These are phyloP conservation scores for Torymus tubicola DNA, from an alignment of 2,888 invertebrate species.

Conservation along the genomic window DNA sequence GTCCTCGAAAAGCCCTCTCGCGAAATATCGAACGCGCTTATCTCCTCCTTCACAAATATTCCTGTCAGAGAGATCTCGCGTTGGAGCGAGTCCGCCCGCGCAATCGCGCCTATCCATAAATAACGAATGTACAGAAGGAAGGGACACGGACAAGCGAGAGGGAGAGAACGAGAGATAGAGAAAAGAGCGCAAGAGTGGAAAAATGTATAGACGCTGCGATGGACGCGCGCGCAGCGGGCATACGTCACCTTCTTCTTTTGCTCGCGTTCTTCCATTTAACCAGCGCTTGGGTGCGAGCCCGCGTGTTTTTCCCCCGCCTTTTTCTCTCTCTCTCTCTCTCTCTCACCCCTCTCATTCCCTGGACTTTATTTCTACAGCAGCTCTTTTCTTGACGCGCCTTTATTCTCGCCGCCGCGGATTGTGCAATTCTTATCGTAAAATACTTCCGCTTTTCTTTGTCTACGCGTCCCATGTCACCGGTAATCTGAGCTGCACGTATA, in stretches of 20 bases:
- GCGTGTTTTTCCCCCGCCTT: not conserved
- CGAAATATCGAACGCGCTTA: constrained; percentile 40
- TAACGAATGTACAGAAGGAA: constrained; percentile 22
- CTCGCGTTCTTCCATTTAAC: constrained; percentile 29
- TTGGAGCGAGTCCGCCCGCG: not conserved
- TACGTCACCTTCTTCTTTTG: constrained; percentile 13
- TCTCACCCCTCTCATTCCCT: constrained; percentile 12
- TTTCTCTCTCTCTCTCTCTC: constrained; percentile 6
- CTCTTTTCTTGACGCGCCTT: not conserved
- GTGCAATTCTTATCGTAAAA: constrained; percentile 48
- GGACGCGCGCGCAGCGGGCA: constrained; percentile 6
- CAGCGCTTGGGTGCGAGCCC: not conserved
- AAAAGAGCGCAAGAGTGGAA: not conserved
- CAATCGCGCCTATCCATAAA: constrained; percentile 35
- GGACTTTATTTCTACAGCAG: not conserved
- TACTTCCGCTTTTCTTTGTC: not conserved
- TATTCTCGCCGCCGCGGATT: constrained; percentile 29
- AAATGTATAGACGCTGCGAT: not conserved
- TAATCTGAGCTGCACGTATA: not conserved
- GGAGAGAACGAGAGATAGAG: not conserved
- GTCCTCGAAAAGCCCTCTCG: not conserved
- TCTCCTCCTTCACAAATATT: constrained; percentile 45
- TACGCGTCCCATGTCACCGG: not conserved
- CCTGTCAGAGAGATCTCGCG: constrained; percentile 27
- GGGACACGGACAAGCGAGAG: not conserved